Percentiles rank a stretch among this genome's conserved stretches.
Conservation (phyloP, 2,113 vertebrate species). For the Sturnus vulgaris region DNA sequence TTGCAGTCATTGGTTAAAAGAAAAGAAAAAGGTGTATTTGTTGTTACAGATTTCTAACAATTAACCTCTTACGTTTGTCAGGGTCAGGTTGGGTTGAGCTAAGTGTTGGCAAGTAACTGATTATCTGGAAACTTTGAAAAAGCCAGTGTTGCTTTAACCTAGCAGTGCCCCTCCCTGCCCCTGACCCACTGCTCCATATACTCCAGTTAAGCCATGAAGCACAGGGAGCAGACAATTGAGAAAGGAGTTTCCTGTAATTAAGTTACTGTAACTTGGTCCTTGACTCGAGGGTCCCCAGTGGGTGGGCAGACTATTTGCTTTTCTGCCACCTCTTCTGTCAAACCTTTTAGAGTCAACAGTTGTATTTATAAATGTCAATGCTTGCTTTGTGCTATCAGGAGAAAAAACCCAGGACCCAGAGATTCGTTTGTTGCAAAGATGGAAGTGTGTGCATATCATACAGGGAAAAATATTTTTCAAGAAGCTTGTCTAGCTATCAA, state of each 20-base stretch:
- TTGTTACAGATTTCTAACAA: not conserved
- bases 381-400: not conserved
- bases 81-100: not conserved
- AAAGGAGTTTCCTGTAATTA: constrained; percentile 55
- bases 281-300: constrained; percentile 21
- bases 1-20: not conserved
- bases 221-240: not conserved
- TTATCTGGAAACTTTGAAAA: constrained; percentile 1
- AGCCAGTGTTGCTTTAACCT: constrained; percentile 13
- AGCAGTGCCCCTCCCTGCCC: not conserved
- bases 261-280: constrained; percentile 35
- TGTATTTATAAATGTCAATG: not conserved
- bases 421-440: not conserved
- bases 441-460: not conserved
- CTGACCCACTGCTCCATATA: not conserved
- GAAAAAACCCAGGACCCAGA: not conserved
- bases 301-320: constrained; percentile 9
- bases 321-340: constrained; percentile 8
- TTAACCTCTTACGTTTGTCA: not conserved
- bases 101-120: constrained; percentile 3
- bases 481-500: not conserved
- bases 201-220: not conserved
- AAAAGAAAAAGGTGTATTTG: not conserved
- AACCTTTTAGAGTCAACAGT: constrained; percentile 25
- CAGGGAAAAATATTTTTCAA: not conserved